phyloP scores from a whole-genome alignment of 2,888 invertebrate species.

The Nasonovia ribisnigri region DNA sequence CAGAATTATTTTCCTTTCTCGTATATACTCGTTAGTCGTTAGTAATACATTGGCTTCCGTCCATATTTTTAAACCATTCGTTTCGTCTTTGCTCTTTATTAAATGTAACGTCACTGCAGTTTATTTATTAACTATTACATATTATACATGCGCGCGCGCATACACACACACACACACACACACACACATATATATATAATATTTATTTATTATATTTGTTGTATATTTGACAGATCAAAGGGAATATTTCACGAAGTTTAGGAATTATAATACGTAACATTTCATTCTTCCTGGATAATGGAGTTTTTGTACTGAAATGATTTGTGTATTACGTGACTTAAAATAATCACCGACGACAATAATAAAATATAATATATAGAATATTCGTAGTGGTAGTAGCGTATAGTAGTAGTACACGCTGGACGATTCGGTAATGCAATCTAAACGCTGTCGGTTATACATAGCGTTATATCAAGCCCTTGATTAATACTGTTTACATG shows the following conservation, averaged over 20 bases:
- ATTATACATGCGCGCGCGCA: not conserved
- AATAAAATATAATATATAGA: conserved; percentile 15
- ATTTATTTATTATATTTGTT: conserved; percentile 2
- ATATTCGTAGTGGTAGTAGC: not conserved
- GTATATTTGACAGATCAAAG: conserved; percentile 40
- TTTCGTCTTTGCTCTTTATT: conserved; percentile 36
- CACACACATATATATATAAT: not conserved
- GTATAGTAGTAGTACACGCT: not conserved
- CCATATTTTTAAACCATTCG: conserved; percentile 42
- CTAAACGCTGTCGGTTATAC: conserved; percentile 23
- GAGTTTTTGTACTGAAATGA: not conserved
- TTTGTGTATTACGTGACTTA: conserved; percentile 13
- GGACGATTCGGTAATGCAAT: not conserved
- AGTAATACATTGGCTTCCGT: conserved; percentile 48
- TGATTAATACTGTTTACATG: conserved; percentile 1
- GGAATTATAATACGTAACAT: conserved; percentile 4
- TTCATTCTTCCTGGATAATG: not conserved
- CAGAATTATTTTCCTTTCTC: not conserved
- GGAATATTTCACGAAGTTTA: not conserved
- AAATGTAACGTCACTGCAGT: conserved; percentile 25
- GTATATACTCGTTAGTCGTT: not conserved
- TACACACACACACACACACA: too few relatives aligned
- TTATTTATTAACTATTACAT: conserved; percentile 33
- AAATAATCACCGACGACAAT: conserved; percentile 5
- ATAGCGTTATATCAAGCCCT: not conserved